Evolutionary conservation across 2,113 vertebrate genomes (phyloP).

Genomic region (Aphyosemion australe): DNA sequence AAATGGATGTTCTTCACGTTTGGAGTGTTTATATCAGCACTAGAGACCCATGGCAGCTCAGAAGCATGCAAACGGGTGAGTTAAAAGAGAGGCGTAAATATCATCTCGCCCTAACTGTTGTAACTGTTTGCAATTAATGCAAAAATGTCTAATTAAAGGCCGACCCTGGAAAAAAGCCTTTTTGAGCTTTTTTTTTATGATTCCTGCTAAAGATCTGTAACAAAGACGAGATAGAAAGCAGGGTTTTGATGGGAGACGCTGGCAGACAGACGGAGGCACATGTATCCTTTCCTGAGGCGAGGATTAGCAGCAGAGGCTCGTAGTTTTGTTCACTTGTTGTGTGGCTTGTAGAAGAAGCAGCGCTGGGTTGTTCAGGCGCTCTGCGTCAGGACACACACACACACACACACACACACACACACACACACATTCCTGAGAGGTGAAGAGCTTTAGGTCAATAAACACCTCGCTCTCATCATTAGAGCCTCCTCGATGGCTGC

Average conservation of each 20-base stretch:
- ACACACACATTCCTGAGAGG: constrained; percentile 29
- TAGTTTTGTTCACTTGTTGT: background rate
- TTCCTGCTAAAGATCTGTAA: constrained; percentile 6
- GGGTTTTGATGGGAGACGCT: constrained; percentile 4
- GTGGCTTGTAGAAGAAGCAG: constrained; percentile 9
- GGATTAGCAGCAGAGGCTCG: background rate
- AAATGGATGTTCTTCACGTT: too few species aligned
- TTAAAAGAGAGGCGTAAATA: too few species aligned
- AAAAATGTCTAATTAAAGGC: background rate
- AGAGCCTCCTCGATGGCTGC: constrained; percentile 37
- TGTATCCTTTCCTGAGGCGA: constrained; percentile 7
- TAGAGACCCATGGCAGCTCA: too few species aligned
- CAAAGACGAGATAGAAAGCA: background rate
- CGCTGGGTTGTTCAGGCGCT: too few species aligned
- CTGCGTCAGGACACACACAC: too few species aligned
- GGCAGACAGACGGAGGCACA: background rate
- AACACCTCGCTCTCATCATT: constrained; percentile 33
- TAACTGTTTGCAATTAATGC: background rate
- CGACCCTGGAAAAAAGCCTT: background rate
- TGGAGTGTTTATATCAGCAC: too few species aligned
- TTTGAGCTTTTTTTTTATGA: background rate
- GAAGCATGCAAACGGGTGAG: too few species aligned
- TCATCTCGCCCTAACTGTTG: too few species aligned
- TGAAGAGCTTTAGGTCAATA: constrained; percentile 26
- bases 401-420: background rate